Conservation (phyloP, 2,113 vertebrate genomes). For the Eulemur rufifrons region DNA sequence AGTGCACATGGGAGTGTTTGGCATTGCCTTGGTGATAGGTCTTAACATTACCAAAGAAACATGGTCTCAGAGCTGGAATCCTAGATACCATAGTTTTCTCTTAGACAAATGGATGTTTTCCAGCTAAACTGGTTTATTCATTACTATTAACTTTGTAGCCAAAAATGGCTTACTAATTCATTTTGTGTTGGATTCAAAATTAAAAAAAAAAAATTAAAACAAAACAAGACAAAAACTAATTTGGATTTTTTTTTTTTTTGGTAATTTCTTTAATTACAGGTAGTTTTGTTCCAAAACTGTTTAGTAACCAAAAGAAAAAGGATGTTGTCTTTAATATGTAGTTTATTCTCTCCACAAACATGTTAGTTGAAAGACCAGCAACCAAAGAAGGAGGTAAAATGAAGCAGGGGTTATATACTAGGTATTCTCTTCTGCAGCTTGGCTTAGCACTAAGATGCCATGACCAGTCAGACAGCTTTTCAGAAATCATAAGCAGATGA, state of each 20-base stretch:
- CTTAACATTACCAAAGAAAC: background rate
- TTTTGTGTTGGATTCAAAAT: constrained; percentile 39
- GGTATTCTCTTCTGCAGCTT: background rate
- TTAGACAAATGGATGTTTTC: background rate
- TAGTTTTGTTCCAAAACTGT: background rate
- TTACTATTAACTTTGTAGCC: background rate
- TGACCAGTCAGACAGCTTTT: background rate
- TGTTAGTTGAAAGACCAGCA: background rate
- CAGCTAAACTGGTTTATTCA: background rate
- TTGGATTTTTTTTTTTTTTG: background rate
- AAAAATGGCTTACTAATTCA: background rate
- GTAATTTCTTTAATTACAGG: background rate
- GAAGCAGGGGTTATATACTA: background rate
- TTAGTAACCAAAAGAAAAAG: background rate
- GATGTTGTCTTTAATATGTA: background rate
- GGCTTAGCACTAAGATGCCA: background rate
- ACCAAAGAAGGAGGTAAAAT: background rate
- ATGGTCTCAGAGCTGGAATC: background rate
- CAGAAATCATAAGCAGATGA: background rate
- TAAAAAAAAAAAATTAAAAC: background rate
- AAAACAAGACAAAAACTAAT: background rate
- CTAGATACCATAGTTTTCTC: background rate
- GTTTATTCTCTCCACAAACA: background rate
- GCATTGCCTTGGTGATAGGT: background rate
- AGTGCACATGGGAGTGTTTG: background rate